Percentiles rank a stretch among this genome's conserved stretches.
These are phyloP conservation scores for Drosophila melanica DNA, from an alignment of 1,140 invertebrate species.

Conservation along the genomic window DNA sequence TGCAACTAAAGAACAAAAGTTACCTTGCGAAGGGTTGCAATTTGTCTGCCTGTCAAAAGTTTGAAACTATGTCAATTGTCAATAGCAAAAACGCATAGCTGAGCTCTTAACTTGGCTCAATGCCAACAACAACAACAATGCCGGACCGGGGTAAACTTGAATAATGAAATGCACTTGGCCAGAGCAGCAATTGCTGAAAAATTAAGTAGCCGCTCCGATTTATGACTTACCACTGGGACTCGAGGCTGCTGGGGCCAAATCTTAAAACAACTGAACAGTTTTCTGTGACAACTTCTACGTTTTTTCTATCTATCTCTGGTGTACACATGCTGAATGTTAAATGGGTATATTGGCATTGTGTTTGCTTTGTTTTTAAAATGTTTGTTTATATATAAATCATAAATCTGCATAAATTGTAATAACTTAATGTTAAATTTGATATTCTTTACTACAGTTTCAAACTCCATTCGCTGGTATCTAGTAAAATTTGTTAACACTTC, in stretches of 20 bases:
- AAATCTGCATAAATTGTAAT: too few relatives aligned
- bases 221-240: conserved; percentile 37
- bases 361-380: too few relatives aligned
- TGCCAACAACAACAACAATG: background rate
- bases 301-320: background rate
- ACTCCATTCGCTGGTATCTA: too few relatives aligned
- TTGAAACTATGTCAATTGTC: conserved; percentile 64
- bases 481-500: background rate
- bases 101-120: conserved; percentile 22
- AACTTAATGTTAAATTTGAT: too few relatives aligned
- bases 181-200: conserved; percentile 47
- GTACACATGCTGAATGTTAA: background rate
- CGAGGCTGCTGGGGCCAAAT: conserved; percentile 21
- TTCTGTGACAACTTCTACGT: conserved; percentile 11
- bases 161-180: conserved; percentile 24
- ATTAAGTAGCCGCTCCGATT: conserved; percentile 70
- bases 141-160: background rate
- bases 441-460: too few relatives aligned
- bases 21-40: conserved; percentile 5
- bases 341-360: background rate
- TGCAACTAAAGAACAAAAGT: background rate
- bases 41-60: conserved; percentile 47
- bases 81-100: conserved; percentile 21
- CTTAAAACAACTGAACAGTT: conserved; percentile 60
- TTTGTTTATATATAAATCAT: too few relatives aligned